Evolutionary conservation across 2,888 invertebrate species (phyloP).

Genomic region (Pemphredon lugubris): DNA sequence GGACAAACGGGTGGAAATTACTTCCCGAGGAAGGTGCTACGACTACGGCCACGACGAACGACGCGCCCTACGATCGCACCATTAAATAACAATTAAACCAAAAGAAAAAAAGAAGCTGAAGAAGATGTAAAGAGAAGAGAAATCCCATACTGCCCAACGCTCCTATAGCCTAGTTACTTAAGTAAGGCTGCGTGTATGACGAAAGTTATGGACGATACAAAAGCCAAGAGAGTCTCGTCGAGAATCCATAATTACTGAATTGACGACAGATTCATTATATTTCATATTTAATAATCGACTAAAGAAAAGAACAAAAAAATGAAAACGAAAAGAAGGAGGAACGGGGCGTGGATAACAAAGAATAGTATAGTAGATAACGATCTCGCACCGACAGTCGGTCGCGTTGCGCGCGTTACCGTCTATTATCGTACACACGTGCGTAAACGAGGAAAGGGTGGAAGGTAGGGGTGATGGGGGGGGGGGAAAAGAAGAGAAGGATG

Average conservation of each 20-base stretch:
- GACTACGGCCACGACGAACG: conserved; percentile 18
- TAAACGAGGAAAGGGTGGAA: conserved; percentile 19
- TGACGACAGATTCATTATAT: conserved; percentile 42
- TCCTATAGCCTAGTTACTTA: conserved; percentile 63
- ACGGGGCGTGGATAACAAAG: no score
- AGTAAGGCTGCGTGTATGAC: conserved; percentile 43
- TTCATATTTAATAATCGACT: conserved; percentile 43
- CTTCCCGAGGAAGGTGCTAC: conserved; percentile 3
- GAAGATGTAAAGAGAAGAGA: conserved; percentile 14
- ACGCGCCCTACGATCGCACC: conserved; percentile 23
- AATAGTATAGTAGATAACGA: no score
- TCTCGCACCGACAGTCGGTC: conserved; percentile 30
- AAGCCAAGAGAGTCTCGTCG: conserved; percentile 15
- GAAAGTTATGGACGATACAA: background rate
- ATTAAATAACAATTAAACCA: conserved; percentile 24
- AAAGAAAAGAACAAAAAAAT: conserved; percentile 8
- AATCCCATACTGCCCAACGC: conserved; percentile 61
- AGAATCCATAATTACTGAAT: conserved; percentile 13
- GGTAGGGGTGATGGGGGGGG: conserved; percentile 1
- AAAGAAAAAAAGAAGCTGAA: conserved; percentile 22
- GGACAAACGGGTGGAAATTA: background rate
- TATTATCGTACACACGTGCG: conserved; percentile 26
- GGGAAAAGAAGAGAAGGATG: conserved; percentile 10
- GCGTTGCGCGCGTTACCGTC: conserved; percentile 33
- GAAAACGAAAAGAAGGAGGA: conserved; percentile 19